Percentiles rank a stretch among this genome's conserved stretches.
phyloP scores from a whole-genome alignment of 2,113 vertebrate genomes.

The Sturnus vulgaris region DNA sequence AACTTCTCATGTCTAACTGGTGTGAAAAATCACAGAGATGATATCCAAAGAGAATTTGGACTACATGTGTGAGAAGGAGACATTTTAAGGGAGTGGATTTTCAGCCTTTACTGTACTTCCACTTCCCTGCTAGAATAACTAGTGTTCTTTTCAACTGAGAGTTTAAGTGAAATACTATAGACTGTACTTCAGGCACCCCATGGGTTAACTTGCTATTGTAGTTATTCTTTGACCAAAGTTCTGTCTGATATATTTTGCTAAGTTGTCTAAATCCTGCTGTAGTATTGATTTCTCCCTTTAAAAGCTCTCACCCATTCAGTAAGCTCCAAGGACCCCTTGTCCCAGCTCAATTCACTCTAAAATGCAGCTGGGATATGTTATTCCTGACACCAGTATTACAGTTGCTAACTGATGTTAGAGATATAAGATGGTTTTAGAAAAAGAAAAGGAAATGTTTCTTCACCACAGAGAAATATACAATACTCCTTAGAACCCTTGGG shows the following conservation, averaged over 20 bases:
- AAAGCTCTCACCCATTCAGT: slow-evolving; percentile 60
- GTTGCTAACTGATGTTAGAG: slow-evolving; percentile 13
- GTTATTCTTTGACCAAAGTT: slow-evolving; percentile 61
- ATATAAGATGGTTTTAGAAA: slow-evolving; percentile 32
- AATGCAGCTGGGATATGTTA: slow-evolving; percentile 34
- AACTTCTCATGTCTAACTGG: neutral
- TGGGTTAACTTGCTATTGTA: slow-evolving; percentile 30
- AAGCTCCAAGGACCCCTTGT: slow-evolving; percentile 56
- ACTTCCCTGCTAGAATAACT: neutral
- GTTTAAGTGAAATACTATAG: neutral
- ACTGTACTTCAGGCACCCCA: slow-evolving; percentile 5
- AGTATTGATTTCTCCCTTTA: slow-evolving; percentile 70
- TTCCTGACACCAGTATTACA: slow-evolving; percentile 23
- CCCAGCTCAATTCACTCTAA: slow-evolving; percentile 59
- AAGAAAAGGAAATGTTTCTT: slow-evolving; percentile 53
- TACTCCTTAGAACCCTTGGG: neutral
- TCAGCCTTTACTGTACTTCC: neutral
- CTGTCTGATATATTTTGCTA: slow-evolving; percentile 67
- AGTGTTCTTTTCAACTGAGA: neutral
- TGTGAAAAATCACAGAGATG: neutral
- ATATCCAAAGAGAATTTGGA: neutral
- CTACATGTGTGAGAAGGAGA: neutral
- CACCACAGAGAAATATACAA: neutral
- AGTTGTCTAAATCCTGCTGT: slow-evolving; percentile 66
- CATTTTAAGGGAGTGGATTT: neutral